A percentile compares a stretch with the other conserved stretches of the same genome.
Conservation (phyloP, 2,113 vertebrate species). For the Apteryx owenii region DNA sequence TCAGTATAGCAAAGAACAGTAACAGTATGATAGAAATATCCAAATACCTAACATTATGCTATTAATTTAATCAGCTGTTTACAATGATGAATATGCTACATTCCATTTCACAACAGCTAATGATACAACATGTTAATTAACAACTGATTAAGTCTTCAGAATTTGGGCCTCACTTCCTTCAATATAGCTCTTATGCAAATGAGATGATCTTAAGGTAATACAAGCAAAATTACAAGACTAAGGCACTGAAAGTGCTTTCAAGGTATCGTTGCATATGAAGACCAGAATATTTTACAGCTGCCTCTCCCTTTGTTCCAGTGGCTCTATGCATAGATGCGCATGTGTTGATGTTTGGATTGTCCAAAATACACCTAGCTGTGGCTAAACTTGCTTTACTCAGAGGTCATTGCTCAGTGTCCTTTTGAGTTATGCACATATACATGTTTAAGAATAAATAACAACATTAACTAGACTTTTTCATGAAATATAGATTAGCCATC, state of each 20-base stretch:
- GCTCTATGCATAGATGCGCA: background rate
- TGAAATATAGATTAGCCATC: background rate
- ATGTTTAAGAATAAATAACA: background rate
- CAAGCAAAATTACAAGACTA: background rate
- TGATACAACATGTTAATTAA: constrained; percentile 63
- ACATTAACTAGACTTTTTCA: background rate
- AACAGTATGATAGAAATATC: constrained; percentile 73
- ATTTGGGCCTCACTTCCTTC: constrained; percentile 37
- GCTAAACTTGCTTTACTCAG: background rate
- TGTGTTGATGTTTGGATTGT: background rate
- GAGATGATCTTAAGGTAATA: background rate
- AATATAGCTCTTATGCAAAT: background rate
- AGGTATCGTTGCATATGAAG: background rate
- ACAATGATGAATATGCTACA: constrained; percentile 54
- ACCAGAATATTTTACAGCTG: background rate
- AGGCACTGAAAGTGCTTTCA: background rate
- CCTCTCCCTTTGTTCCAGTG: background rate
- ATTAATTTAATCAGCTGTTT: constrained; percentile 76
- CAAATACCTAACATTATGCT: constrained; percentile 67
- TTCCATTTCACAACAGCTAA: constrained; percentile 59
- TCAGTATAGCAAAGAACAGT: constrained; percentile 79
- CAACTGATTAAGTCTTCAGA: constrained; percentile 53
- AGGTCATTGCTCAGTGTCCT: background rate
- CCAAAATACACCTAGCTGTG: background rate
- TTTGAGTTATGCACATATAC: background rate